A percentile compares a stretch with the other conserved stretches of the same genome.
Conservation (phyloP, 2,888 invertebrate genomes). For the Hybos culiciformis region DNA sequence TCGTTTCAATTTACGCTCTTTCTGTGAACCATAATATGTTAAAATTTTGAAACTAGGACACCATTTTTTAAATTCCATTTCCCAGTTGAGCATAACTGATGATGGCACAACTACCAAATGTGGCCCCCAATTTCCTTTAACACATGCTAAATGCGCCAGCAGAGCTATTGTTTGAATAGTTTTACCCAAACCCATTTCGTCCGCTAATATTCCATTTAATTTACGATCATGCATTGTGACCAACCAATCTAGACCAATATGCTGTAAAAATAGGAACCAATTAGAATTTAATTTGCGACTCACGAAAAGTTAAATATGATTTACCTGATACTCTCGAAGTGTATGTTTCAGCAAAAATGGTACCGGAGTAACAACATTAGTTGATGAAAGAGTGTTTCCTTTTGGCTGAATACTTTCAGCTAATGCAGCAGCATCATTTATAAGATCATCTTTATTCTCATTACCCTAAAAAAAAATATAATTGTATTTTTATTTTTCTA, state of each 20-base stretch:
- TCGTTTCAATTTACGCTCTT: conserved; percentile 83
- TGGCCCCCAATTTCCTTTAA: conserved; percentile 87
- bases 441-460: conserved; percentile 49
- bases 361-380: conserved; percentile 83
- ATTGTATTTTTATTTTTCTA: background rate
- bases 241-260: conserved; percentile 94
- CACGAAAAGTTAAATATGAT: background rate
- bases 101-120: conserved; percentile 98
- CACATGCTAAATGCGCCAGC: conserved; percentile 85
- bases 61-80: conserved; percentile 99
- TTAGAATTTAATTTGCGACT: background rate
- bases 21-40: conserved; percentile 93
- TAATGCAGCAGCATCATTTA: conserved; percentile 83
- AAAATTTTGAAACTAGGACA: conserved; percentile 98
- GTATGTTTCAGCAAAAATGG: conserved; percentile 84
- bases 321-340: conserved; percentile 71
- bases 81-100: conserved; percentile 99
- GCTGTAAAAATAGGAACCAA: conserved; percentile 36
- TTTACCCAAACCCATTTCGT: conserved; percentile 96
- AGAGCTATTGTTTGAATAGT: conserved; percentile 95
- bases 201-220: conserved; percentile 90
- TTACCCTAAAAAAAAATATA: conserved; percentile 14
- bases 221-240: conserved; percentile 91
- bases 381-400: conserved; percentile 90
- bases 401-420: conserved; percentile 96